Conservation (phyloP, 2,113 vertebrate species). For the Scalopus aquaticus region DNA sequence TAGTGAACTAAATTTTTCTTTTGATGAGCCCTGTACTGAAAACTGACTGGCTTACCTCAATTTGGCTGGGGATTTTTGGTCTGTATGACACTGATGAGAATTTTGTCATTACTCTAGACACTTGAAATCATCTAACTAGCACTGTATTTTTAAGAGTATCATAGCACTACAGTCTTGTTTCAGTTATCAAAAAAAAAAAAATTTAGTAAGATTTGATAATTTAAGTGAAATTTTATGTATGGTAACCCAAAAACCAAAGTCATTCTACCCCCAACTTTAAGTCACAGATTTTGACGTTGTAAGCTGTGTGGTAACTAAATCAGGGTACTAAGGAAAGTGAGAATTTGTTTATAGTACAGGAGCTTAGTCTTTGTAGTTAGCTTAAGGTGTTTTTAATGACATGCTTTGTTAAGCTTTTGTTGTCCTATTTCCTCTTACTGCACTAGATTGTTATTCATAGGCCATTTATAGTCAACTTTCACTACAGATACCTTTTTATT, state of each 20-base stretch:
- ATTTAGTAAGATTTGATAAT: not conserved
- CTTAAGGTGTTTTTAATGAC: not conserved
- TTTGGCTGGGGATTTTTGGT: not conserved
- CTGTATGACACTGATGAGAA: not conserved
- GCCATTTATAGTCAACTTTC: not conserved
- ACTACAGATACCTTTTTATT: conserved; percentile 3
- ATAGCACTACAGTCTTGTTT: not conserved
- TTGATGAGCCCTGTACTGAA: not conserved
- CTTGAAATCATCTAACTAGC: not conserved
- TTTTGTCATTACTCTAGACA: not conserved
- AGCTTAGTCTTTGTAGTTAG: too few relatives aligned
- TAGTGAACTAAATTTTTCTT: not conserved
- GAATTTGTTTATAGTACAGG: not conserved
- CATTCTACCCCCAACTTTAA: not conserved
- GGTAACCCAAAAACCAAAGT: not conserved
- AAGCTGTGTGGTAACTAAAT: conserved; percentile 25
- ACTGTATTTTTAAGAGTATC: not conserved
- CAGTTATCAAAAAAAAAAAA: not conserved
- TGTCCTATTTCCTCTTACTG: not conserved
- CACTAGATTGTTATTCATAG: not conserved
- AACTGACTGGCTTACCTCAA: not conserved
- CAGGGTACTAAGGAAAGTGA: not conserved
- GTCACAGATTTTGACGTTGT: not conserved
- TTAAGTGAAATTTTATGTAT: not conserved
- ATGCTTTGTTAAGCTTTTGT: not conserved